Conservation (phyloP, 37 sponge, comb jelly and placozoan species). For the Spongilla lacustris region DNA sequence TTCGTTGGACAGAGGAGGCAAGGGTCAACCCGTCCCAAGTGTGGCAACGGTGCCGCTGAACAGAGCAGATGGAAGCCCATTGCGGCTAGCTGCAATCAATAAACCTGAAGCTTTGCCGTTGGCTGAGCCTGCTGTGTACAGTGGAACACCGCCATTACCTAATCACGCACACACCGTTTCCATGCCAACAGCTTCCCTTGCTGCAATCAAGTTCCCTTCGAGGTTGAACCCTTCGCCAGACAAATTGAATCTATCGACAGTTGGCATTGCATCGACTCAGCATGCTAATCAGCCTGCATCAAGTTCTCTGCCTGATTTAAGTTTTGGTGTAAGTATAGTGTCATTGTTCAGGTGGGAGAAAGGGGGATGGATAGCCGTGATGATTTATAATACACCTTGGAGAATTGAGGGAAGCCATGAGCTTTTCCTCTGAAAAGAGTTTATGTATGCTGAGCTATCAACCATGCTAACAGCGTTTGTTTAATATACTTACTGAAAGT, state of each 20-base stretch:
- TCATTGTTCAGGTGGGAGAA: not conserved
- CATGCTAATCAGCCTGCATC: not conserved
- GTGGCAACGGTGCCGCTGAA: not conserved
- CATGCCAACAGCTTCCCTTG: not conserved
- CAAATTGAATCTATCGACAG: not conserved
- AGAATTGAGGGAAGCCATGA: not conserved
- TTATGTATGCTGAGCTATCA: not conserved
- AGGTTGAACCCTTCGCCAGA: not conserved
- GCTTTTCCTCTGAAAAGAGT: not conserved
- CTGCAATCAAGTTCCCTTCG: not conserved
- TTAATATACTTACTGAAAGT: too few species aligned
- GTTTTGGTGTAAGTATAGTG: not conserved
- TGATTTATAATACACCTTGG: not conserved
- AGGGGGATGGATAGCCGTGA: not conserved
- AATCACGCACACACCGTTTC: not conserved
- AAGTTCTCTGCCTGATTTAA: not conserved
- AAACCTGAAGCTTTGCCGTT: not conserved
- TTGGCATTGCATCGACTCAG: not conserved
- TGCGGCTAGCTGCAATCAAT: not conserved
- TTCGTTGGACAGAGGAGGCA: not conserved
- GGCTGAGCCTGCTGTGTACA: not conserved
- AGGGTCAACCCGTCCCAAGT: not conserved
- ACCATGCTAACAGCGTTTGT: not conserved
- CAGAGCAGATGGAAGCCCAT: not conserved
- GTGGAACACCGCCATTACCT: conserved; percentile 2